phyloP scores from a whole-genome alignment of 1,140 invertebrate genomes.

The Pachypeltis micranthus region DNA sequence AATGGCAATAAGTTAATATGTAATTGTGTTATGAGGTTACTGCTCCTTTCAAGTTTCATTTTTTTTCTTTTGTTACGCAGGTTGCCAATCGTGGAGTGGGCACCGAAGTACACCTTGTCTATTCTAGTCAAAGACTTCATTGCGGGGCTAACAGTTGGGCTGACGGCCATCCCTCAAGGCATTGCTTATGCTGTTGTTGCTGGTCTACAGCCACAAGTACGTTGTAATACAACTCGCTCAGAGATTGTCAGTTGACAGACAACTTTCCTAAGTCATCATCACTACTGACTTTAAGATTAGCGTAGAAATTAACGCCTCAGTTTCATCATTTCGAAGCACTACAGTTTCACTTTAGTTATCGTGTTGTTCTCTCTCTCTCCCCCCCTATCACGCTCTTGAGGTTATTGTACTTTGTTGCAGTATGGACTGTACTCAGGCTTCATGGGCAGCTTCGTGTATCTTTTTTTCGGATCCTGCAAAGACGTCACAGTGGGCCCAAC shows the following conservation, averaged over 20 bases:
- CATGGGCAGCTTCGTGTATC: conserved; percentile 69
- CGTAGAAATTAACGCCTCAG: too few relatives aligned
- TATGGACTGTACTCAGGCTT: conserved; percentile 79
- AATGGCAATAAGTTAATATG: too few relatives aligned
- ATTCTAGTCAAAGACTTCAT: conserved; percentile 38
- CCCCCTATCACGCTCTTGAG: too few relatives aligned
- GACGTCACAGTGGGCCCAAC: conserved; percentile 76
- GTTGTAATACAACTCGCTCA: too few relatives aligned
- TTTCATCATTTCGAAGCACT: too few relatives aligned
- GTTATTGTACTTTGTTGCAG: conserved; percentile 37
- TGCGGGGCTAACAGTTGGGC: conserved; percentile 45
- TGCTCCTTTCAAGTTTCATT: not conserved
- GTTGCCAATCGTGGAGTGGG: conserved; percentile 39
- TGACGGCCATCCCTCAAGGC: conserved; percentile 53
- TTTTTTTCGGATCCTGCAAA: conserved; percentile 65
- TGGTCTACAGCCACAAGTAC: conserved; percentile 54
- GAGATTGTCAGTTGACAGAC: too few relatives aligned
- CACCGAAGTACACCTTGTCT: conserved; percentile 35
- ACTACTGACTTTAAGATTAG: too few relatives aligned
- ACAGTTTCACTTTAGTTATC: too few relatives aligned
- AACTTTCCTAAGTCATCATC: too few relatives aligned
- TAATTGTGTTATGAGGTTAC: not conserved
- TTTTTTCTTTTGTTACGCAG: conserved; percentile 10
- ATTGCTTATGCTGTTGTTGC: conserved; percentile 67
- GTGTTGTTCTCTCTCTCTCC: too few relatives aligned